Conservation (phyloP, 2,113 vertebrate genomes). For the Pseudopipra pipra region DNA sequence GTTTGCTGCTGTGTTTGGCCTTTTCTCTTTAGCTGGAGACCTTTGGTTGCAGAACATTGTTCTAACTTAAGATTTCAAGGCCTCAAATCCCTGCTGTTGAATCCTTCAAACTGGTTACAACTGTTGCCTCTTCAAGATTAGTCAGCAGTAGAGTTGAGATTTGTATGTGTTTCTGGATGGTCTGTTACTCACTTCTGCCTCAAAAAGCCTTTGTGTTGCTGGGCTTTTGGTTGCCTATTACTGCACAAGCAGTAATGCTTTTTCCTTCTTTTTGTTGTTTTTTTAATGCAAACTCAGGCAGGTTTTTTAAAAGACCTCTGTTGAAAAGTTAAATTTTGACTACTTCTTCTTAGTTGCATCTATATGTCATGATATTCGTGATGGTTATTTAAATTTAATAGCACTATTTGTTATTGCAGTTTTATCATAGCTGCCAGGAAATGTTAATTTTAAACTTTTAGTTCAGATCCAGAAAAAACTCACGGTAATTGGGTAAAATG, state of each 20-base stretch:
- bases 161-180: neutral
- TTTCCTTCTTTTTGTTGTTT: neutral
- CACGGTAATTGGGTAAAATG: neutral
- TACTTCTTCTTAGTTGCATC: neutral
- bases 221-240: neutral
- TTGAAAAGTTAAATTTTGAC: neutral
- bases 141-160: neutral
- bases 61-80: neutral
- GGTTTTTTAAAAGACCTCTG: neutral
- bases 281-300: neutral
- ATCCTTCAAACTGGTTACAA: neutral
- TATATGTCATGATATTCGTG: neutral
- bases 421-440: neutral
- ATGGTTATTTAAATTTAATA: neutral
- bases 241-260: neutral
- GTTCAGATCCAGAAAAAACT: neutral
- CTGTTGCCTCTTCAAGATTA: neutral
- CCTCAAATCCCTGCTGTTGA: neutral
- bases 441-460: neutral
- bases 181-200: neutral
- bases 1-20: neutral
- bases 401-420: neutral
- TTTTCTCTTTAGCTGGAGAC: neutral
- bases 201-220: neutral
- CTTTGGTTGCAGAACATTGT: neutral